Evolutionary conservation across 2,113 vertebrate species (phyloP), one percentile per base, ranked within the genome.

Genomic region (Sinocyclocheilus anshuiensis): DNA sequence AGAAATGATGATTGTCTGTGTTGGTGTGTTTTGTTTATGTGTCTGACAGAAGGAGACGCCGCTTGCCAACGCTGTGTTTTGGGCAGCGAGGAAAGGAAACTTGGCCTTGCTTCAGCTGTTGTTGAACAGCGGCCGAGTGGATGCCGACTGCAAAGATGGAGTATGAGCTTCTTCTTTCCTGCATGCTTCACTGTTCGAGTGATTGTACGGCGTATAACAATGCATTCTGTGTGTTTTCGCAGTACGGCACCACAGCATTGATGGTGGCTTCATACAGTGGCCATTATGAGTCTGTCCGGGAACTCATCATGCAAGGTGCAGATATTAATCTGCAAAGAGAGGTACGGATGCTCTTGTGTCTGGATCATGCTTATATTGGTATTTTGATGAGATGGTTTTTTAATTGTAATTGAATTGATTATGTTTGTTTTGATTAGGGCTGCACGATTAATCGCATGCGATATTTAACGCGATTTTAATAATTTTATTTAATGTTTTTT

Each of bases 281-380:
- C 75, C 96, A 98, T 90, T 93, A 94, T 86, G 96, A 96, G 2
- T 98, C 97, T 71, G 97, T 95, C 59, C 95, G 92, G 86, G 97
- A 99, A 75, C 93, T 99, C 55, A 97, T 99, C 87, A 94, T 98
- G 91, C 98, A 99, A 91, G 98, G 98, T 89, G 97, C 97, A 0
- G 97, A 99, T 90, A 98, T 99, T 94, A 99, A 99, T 92, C 95
- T 97, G 86, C 98, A 99, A 92, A 95, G 97, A 95, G 97, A 99
- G 97, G 98, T 99, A 77, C 4, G 0, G 2, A 48, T 48, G 45
- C 45, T 45, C 42, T 42, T 42, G 42, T 9, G 7, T 42, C 42
- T 42, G 42, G 42, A 42, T 42, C 42, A 42, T 42, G 42, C 42
- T 42, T 8, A 42, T 42, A 42, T 42, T 42, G 42, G 1, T 42